Conservation (phyloP, 1,140 invertebrate genomes). For the Procambarus clarkii region DNA sequence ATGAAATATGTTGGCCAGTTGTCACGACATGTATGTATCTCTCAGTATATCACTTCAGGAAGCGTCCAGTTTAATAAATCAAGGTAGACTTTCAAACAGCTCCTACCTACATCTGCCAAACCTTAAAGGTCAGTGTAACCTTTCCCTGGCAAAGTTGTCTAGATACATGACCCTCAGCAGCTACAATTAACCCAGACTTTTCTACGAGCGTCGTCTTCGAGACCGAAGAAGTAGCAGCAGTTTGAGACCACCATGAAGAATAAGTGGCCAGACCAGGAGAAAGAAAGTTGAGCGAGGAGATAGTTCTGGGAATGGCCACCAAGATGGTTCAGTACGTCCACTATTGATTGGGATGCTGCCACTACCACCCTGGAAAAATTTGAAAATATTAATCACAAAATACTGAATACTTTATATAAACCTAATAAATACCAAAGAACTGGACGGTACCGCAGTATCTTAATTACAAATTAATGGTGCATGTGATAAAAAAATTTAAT, state of each 20-base stretch:
- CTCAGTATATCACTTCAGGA: too few species aligned
- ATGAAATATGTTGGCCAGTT: too few species aligned
- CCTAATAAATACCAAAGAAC: not conserved
- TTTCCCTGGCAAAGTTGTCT: not conserved
- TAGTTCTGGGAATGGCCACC: slow-evolving; percentile 77
- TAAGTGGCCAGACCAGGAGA: slow-evolving; percentile 76
- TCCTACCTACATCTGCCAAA: too few species aligned
- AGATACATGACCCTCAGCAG: not conserved
- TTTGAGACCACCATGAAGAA: slow-evolving; percentile 73
- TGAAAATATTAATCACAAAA: not conserved
- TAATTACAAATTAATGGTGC: too few species aligned
- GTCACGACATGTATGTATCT: too few species aligned
- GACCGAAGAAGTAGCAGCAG: slow-evolving; percentile 41
- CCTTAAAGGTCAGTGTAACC: too few species aligned
- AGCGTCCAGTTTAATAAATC: too few species aligned
- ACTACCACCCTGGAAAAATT: not conserved
- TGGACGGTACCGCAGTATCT: too few species aligned
- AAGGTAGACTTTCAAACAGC: too few species aligned
- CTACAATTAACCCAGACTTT: not conserved
- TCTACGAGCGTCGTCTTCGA: slow-evolving; percentile 31
- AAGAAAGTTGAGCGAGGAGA: slow-evolving; percentile 75
- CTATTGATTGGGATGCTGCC: not conserved
- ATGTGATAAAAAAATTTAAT: too few species aligned
- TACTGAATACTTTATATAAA: not conserved
- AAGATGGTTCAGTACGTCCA: slow-evolving; percentile 45